Percentiles rank a stretch among this genome's conserved stretches.
These are phyloP conservation scores for Sebastes ruberrimus DNA, from an alignment of 2,797 vertebrate species.

Conservation along the genomic window DNA sequence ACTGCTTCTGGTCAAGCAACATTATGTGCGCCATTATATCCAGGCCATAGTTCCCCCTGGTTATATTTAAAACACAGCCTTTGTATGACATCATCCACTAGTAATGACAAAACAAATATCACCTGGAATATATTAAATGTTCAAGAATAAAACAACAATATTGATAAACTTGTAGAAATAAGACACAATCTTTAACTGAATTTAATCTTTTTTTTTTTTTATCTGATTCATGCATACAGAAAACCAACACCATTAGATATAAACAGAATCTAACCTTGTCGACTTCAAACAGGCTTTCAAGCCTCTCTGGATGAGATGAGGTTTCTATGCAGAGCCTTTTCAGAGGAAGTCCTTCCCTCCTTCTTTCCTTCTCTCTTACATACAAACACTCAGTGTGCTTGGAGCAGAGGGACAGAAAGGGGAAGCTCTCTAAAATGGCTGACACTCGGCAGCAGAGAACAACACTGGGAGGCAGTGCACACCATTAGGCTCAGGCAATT, in stretches of 20 bases:
- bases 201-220: neutral
- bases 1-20: constrained; percentile 42
- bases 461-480: constrained; percentile 63
- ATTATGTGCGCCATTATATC: constrained; percentile 25
- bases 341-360: constrained; percentile 71
- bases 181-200: neutral
- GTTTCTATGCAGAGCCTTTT: constrained; percentile 58
- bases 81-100: constrained; percentile 3
- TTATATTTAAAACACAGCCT: constrained; percentile 10
- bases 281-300: constrained; percentile 51
- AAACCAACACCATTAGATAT: constrained; percentile 21
- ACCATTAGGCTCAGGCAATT: constrained; percentile 47
- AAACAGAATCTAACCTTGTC: constrained; percentile 62
- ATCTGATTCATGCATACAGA: constrained; percentile 35
- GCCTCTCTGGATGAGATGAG: constrained; percentile 57
- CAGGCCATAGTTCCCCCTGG: constrained; percentile 22
- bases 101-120: neutral
- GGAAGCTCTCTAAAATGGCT: constrained; percentile 82
- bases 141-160: neutral
- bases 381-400: constrained; percentile 70
- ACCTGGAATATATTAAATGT: neutral
- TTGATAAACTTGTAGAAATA: neutral
- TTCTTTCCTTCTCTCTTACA: constrained; percentile 60
- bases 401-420: constrained; percentile 72
- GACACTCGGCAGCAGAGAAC: constrained; percentile 75